A percentile compares a stretch with the other conserved stretches of the same genome.
phyloP scores from a whole-genome alignment of 2,113 vertebrate genomes.

The Microcebus lehilahytsara region DNA sequence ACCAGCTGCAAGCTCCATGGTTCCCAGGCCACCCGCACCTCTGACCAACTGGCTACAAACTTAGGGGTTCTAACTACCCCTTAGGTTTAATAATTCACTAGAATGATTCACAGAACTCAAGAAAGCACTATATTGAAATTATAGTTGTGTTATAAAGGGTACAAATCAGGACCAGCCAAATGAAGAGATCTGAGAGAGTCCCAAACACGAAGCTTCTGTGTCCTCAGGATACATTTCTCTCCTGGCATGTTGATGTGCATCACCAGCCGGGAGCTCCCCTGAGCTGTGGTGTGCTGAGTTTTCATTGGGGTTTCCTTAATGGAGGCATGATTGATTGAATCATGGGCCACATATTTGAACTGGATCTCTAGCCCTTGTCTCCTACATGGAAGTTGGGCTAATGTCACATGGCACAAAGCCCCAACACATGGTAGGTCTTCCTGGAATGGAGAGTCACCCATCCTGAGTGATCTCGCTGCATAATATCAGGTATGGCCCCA shows the following conservation, averaged over 20 bases:
- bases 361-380: background rate
- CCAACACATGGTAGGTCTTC: background rate
- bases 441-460: background rate
- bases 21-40: background rate
- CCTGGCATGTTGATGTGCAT: background rate
- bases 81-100: background rate
- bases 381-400: too few species aligned
- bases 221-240: background rate
- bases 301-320: background rate
- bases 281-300: background rate
- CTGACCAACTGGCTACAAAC: background rate
- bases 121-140: background rate
- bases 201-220: background rate
- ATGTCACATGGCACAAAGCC: background rate
- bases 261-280: background rate
- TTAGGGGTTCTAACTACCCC: background rate
- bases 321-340: rapidly evolving
- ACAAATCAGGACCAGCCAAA: background rate
- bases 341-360: background rate
- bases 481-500: background rate
- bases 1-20: background rate
- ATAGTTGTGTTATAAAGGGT: background rate
- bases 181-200: background rate
- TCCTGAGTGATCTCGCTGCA: background rate
- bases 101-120: background rate